Conservation (phyloP, 2,113 vertebrate species). For the Ibidorhyncha struthersii region DNA sequence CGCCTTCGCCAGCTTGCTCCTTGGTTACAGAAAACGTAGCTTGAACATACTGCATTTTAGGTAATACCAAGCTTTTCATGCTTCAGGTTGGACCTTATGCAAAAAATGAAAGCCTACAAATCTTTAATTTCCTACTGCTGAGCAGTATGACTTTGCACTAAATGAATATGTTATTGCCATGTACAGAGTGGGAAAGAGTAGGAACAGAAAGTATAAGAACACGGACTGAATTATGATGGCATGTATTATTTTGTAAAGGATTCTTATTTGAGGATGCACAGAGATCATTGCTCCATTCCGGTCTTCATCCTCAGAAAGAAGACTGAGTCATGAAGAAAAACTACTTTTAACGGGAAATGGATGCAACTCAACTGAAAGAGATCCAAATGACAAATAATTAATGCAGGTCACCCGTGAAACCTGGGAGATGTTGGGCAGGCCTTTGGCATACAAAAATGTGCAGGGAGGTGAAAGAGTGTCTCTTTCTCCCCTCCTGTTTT, state of each 20-base stretch:
- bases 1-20: not conserved
- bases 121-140: not conserved
- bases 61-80: not conserved
- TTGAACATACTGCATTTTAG: not conserved
- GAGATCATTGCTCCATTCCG: not conserved
- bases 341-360: not conserved
- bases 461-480: not conserved
- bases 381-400: not conserved
- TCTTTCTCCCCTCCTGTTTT: not conserved
- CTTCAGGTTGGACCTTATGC: not conserved
- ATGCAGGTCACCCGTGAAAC: not conserved
- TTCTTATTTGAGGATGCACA: not conserved
- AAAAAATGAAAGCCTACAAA: not conserved
- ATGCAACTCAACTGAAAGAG: not conserved
- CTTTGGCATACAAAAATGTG: not conserved
- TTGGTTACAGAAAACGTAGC: not conserved
- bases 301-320: not conserved
- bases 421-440: not conserved
- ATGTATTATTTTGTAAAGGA: not conserved
- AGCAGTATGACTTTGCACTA: not conserved
- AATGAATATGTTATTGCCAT: not conserved
- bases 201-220: not conserved
- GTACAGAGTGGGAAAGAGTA: not conserved
- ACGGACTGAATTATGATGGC: not conserved
- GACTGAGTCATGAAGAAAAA: not conserved